A percentile compares a stretch with the other conserved stretches of the same genome.
Evolutionary conservation across 2,113 vertebrate species (phyloP).

Genomic region (Mormoops blainvillei): DNA sequence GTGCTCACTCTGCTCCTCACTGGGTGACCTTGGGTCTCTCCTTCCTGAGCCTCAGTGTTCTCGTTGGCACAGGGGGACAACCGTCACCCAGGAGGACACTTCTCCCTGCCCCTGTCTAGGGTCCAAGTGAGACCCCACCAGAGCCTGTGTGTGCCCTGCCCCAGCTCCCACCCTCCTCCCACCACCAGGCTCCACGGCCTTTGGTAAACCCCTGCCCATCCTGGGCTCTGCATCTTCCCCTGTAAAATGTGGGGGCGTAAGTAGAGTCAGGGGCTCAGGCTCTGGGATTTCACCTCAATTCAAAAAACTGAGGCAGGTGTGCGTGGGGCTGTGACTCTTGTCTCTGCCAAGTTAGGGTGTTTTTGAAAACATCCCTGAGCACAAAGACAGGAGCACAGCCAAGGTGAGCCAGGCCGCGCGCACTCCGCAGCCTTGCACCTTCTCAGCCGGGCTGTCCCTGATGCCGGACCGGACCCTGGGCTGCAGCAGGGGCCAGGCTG

Average conservation of each 20-base stretch:
- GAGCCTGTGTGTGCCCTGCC: accelerated
- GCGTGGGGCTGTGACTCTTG: background rate
- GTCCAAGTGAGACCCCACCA: background rate
- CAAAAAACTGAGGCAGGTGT: background rate
- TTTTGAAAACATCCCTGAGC: background rate
- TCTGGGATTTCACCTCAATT: background rate
- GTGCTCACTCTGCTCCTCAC: background rate
- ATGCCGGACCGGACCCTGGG: background rate
- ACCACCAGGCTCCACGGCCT: background rate
- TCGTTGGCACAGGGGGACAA: accelerated
- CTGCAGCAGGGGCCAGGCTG: accelerated
- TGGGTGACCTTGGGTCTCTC: background rate
- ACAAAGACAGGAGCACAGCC: background rate
- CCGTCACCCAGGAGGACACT: background rate
- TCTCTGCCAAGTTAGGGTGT: background rate
- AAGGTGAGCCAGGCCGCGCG: accelerated
- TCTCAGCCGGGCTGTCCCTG: background rate
- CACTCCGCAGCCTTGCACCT: background rate
- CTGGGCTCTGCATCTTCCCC: background rate
- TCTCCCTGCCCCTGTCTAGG: too few relatives aligned
- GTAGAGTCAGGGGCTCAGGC: background rate
- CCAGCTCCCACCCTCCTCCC: accelerated
- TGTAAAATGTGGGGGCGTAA: background rate
- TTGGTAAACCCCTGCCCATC: background rate
- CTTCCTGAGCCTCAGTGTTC: background rate